A percentile compares a stretch with the other conserved stretches of the same genome.
phyloP scores from a whole-genome alignment of 2,797 vertebrate genomes.

The Poeciliopsis paucimaculata region DNA sequence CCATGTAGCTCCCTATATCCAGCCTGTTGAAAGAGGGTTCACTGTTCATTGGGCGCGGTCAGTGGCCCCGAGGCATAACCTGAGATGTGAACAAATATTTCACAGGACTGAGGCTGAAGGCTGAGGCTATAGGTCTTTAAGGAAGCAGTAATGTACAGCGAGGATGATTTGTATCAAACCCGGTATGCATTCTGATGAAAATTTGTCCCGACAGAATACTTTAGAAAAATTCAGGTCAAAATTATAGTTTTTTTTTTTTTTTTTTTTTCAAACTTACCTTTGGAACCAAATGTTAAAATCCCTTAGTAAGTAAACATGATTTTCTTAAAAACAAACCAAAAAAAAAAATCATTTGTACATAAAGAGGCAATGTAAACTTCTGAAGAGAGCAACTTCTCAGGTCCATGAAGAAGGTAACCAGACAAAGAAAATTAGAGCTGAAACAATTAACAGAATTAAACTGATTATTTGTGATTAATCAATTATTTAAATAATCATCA shows the following conservation, averaged over 20 bases:
- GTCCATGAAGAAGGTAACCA: neutral
- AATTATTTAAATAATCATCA: too few relatives aligned
- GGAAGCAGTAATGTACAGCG: neutral
- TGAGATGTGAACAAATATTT: slow-evolving; percentile 62
- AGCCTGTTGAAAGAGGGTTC: slow-evolving; percentile 27
- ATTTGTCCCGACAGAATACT: neutral
- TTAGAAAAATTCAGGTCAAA: neutral
- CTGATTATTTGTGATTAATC: too few relatives aligned
- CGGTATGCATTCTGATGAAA: neutral
- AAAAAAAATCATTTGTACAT: neutral
- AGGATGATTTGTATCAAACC: neutral
- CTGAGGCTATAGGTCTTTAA: slow-evolving; percentile 9
- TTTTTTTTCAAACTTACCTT: neutral
- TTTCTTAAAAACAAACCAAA: neutral
- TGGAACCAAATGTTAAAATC: neutral
- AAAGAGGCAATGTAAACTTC: neutral
- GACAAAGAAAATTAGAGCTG: neutral
- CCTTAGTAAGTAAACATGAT: neutral
- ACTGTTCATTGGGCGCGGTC: slow-evolving; percentile 40
- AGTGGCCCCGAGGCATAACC: slow-evolving; percentile 38
- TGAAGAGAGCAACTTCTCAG: neutral
- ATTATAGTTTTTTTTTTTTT: neutral
- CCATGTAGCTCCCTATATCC: slow-evolving; percentile 3
- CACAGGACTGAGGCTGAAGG: slow-evolving; percentile 34
- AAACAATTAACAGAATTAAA: too few relatives aligned